Conservation (phyloP, 2,113 vertebrate species). For the Amblyornis subalaris region DNA sequence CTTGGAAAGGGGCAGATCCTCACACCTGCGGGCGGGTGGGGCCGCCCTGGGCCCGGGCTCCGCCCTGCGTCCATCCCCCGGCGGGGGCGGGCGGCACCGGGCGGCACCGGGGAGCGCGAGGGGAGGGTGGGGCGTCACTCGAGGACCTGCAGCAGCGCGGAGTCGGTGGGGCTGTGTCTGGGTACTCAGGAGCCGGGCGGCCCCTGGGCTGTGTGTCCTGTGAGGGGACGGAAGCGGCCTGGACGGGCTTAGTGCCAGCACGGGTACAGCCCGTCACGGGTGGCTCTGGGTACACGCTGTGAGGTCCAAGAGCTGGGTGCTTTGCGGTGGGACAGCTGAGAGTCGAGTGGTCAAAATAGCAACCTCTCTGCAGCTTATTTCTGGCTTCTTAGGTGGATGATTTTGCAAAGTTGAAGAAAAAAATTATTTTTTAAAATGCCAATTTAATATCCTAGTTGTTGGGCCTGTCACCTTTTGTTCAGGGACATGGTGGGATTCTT, state of each 20-base stretch:
- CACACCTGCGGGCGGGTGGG: background rate
- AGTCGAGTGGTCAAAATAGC: background rate
- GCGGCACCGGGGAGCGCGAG: fast-evolving
- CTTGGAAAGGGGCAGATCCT: background rate
- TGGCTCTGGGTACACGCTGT: no score
- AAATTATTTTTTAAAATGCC: no score
- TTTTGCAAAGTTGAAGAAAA: background rate
- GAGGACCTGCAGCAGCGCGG: fast-evolving
- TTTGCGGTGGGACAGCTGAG: background rate
- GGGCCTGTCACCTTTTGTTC: fast-evolving
- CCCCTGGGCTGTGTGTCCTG: fast-evolving
- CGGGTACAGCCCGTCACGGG: fast-evolving
- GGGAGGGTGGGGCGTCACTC: background rate
- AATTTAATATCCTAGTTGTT: fast-evolving
- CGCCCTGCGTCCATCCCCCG: fast-evolving
- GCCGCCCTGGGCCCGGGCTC: fast-evolving
- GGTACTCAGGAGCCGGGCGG: no score
- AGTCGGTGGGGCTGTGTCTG: background rate
- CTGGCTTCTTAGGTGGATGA: background rate
- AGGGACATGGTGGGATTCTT: background rate
- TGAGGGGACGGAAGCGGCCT: background rate
- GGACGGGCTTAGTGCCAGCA: fast-evolving
- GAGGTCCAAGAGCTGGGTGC: background rate
- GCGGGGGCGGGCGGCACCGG: fast-evolving
- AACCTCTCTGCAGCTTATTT: fast-evolving